Evolutionary conservation across 53 echinoderm and acorn worm species (phyloP), one percentile per base, ranked within the genome.

Genomic region (Echinometra lucunter): DNA sequence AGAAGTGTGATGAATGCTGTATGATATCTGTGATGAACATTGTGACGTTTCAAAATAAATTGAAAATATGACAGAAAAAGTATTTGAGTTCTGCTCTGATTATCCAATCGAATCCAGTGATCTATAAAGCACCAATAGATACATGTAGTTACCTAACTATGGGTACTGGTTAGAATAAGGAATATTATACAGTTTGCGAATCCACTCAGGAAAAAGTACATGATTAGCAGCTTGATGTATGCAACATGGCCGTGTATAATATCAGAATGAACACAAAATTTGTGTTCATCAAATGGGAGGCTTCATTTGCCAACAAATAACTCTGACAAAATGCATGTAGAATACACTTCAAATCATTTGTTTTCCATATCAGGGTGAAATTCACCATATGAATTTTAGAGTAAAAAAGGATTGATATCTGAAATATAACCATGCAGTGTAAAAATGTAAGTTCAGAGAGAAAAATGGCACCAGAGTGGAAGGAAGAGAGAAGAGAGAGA

Each of bases 41-140:
- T 85, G 85, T 85, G 85, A 49, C 49, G 11, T 85, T 85, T 85
- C 85, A 85, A 85, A 85, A 85, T 85, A 85, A 85, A 85, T 28
- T n/a, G 13, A 85, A 85, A 85, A 47, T 47, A 78, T 78, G 78
- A 78, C 78, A 11, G 42, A 78, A 78, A 75, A 42, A 30, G 1
- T 32, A 32, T 11, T 38, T 12, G 38, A 35, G 6, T 78, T 19
- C 6, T 78, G 38, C 42, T 21, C 4, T 40, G 40, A 53, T 53
- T 53, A 53, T 53, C 32, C 34, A 18, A 40, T 78, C 6, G 8
- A 19, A 40, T 38, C 2, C 42, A 1, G 10, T 38, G 16, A 38
- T 78, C 4, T 35, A 42, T 42, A 78, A 21, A 21, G 63, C 3
- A 21, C 23, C 16, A 58, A 58, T 63, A 56, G 7, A 7, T 9